Conservation (phyloP, 1,140 invertebrate genomes). For the Dermatophagoides farinae region DNA sequence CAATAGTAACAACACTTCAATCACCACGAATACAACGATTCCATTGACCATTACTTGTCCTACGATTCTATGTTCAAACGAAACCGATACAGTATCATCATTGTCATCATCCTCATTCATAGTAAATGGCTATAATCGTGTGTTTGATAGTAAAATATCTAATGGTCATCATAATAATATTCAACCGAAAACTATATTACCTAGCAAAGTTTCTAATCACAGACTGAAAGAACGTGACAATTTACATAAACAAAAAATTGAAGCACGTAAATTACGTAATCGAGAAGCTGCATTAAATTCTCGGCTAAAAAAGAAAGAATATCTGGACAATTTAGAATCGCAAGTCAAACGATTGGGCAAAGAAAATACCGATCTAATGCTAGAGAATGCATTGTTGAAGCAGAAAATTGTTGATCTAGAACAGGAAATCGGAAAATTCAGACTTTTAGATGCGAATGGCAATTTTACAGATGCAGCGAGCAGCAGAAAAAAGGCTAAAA, state of each 20-base stretch:
- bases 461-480: neutral
- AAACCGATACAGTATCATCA: neutral
- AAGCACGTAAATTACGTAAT: constrained; percentile 10
- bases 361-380: constrained; percentile 13
- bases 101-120: too few relatives aligned
- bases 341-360: constrained; percentile 12
- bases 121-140: neutral
- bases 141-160: neutral
- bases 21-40: too few relatives aligned
- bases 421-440: constrained; percentile 6
- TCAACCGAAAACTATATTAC: neutral
- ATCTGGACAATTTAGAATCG: constrained; percentile 16
- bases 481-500: constrained; percentile 4
- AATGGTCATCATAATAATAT: neutral
- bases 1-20: neutral
- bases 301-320: constrained; percentile 10
- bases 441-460: constrained; percentile 4
- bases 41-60: neutral
- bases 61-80: neutral
- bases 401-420: constrained; percentile 13
- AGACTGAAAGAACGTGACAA: neutral
- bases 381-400: constrained; percentile 15
- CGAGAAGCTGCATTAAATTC: constrained; percentile 9
- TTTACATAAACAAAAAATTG: neutral
- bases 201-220: neutral